Evolutionary conservation across 2,888 invertebrate species (phyloP).

Genomic region (Silvanus unidentatus): DNA sequence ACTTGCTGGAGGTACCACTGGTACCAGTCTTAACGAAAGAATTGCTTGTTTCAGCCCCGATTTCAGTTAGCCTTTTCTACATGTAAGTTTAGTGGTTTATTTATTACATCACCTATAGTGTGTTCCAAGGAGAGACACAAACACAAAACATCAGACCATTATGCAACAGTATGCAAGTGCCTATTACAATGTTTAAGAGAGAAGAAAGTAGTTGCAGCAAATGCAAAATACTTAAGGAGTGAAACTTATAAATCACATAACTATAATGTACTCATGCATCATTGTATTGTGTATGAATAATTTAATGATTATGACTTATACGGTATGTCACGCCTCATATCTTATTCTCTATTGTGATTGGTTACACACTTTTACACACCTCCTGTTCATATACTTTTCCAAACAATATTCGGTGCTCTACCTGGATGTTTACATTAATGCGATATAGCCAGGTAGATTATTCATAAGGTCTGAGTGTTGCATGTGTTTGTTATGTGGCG

Average conservation of each 20-base stretch:
- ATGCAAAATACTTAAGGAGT: slow-evolving; percentile 4
- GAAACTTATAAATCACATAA: slow-evolving; percentile 13
- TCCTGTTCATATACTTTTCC: slow-evolving; percentile 32
- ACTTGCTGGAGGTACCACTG: no score
- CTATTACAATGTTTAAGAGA: no score
- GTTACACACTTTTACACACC: slow-evolving; percentile 35
- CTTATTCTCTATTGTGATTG: slow-evolving; percentile 31
- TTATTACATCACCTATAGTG: background rate
- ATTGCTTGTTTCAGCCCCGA: no score
- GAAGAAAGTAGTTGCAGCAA: slow-evolving; percentile 2
- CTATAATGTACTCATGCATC: slow-evolving; percentile 23
- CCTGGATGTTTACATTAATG: slow-evolving; percentile 11
- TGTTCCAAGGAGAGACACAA: slow-evolving; percentile 1
- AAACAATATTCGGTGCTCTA: slow-evolving; percentile 27
- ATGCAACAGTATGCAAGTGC: background rate
- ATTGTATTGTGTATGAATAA: slow-evolving; percentile 32
- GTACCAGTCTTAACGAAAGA: no score
- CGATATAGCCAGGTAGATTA: background rate
- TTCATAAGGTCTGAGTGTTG: background rate
- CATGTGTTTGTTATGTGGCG: background rate
- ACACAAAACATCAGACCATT: background rate
- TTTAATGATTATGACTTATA: slow-evolving; percentile 36
- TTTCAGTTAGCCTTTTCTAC: no score
- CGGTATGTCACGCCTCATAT: slow-evolving; percentile 36
- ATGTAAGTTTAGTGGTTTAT: no score